Conservation (phyloP, 2,113 vertebrate species). For the Nibea albiflora region DNA sequence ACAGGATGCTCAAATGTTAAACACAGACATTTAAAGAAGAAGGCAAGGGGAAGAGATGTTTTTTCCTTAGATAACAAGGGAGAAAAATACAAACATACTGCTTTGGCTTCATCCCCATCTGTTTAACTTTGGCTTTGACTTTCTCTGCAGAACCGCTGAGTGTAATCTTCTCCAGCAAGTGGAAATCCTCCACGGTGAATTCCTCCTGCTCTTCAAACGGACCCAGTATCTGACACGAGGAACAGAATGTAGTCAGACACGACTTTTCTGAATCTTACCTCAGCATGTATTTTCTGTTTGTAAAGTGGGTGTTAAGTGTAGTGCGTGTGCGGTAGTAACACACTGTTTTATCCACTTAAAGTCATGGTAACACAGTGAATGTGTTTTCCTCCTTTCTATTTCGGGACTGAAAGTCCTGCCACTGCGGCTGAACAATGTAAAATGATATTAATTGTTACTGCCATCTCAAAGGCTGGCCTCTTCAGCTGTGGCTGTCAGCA, state of each 20-base stretch:
- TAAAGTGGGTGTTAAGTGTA: slow-evolving; percentile 56
- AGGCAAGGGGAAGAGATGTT: neutral
- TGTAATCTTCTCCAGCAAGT: slow-evolving; percentile 91
- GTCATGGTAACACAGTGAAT: slow-evolving; percentile 26
- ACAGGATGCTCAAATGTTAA: slow-evolving; percentile 10
- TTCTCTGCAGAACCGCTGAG: slow-evolving; percentile 87
- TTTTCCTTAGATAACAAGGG: slow-evolving; percentile 5
- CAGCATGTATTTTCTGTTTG: slow-evolving; percentile 53
- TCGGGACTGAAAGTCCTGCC: slow-evolving; percentile 34
- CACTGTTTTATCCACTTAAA: slow-evolving; percentile 58
- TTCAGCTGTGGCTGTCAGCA: slow-evolving; percentile 68
- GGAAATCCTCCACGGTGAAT: slow-evolving; percentile 91
- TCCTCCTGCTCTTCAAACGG: slow-evolving; percentile 86
- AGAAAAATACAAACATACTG: slow-evolving; percentile 75
- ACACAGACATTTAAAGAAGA: neutral
- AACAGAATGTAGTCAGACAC: slow-evolving; percentile 49
- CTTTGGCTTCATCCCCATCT: slow-evolving; percentile 84
- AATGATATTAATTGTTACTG: slow-evolving; percentile 76
- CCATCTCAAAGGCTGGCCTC: slow-evolving; percentile 63
- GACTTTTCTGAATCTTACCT: slow-evolving; percentile 50
- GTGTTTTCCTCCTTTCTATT: slow-evolving; percentile 49
- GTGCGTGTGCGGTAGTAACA: slow-evolving; percentile 45
- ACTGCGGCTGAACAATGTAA: slow-evolving; percentile 58
- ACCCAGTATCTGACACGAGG: slow-evolving; percentile 86
- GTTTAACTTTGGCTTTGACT: slow-evolving; percentile 90